These are phyloP conservation scores for Meloidogyne chitwoodi DNA, from an alignment of 1,140 invertebrate genomes.

Conservation along the genomic window DNA sequence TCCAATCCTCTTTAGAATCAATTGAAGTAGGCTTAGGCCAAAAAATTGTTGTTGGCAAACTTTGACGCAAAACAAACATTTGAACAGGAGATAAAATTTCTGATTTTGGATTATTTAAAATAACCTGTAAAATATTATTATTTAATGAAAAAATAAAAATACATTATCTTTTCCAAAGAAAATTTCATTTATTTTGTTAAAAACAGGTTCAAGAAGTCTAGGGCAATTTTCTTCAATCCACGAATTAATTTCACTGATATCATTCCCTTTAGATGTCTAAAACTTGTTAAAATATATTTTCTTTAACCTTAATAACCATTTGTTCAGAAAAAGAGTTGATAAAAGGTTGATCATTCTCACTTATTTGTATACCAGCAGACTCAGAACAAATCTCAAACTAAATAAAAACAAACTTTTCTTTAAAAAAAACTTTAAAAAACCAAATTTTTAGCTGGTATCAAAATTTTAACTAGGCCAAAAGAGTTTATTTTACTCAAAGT, in stretches of 20 bases:
- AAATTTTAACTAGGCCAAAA: conserved; percentile 3
- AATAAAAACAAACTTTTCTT: neutral
- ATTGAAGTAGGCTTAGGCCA: conserved; percentile 17
- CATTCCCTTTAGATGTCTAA: conserved; percentile 9
- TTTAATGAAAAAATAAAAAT: neutral
- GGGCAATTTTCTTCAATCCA: conserved; percentile 29
- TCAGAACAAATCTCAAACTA: conserved; percentile 14
- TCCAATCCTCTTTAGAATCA: conserved; percentile 9
- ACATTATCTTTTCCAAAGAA: conserved; percentile 9
- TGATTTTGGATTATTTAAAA: conserved; percentile 15
- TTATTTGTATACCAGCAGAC: conserved; percentile 6
- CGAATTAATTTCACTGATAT: neutral
- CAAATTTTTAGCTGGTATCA: conserved; percentile 11
- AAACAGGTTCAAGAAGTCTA: conserved; percentile 5
- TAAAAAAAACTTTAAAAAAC: neutral
- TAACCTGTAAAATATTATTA: neutral
- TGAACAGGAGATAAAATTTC: conserved; percentile 28
- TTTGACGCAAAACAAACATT: conserved; percentile 31
- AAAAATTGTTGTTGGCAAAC: conserved; percentile 24
- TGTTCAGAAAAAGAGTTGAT: conserved; percentile 23
- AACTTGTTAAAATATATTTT: neutral
- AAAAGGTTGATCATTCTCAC: conserved; percentile 7
- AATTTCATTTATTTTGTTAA: conserved; percentile 3
- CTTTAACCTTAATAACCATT: conserved; percentile 11
- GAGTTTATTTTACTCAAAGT: neutral